phyloP scores from a whole-genome alignment of 2,888 invertebrate species.

The Allygus modestus region DNA sequence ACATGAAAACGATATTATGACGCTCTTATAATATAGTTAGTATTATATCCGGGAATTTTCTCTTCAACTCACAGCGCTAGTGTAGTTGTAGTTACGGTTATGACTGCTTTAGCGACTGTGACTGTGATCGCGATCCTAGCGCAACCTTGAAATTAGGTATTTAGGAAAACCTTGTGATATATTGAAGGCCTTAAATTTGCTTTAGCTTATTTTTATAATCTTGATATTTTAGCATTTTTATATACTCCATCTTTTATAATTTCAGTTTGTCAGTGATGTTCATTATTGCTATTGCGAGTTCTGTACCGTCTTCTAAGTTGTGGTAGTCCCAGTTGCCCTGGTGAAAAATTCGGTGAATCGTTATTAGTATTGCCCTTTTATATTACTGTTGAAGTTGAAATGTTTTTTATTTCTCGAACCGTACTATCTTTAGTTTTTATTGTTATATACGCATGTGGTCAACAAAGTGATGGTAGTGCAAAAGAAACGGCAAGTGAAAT shows the following conservation, averaged over 20 bases:
- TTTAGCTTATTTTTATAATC: not conserved
- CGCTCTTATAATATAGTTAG: not conserved
- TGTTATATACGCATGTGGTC: conserved; percentile 18
- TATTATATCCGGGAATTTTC: not conserved
- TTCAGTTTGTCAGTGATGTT: not conserved
- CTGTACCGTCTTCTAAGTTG: not conserved
- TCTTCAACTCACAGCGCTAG: not conserved
- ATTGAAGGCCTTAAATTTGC: not conserved
- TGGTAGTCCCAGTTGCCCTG: conserved; percentile 28
- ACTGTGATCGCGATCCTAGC: not conserved
- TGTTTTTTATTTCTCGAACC: conserved; percentile 22
- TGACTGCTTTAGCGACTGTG: not conserved
- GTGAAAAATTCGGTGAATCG: not conserved
- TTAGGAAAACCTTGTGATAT: conserved; percentile 41
- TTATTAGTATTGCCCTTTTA: not conserved
- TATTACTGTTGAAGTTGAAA: not conserved
- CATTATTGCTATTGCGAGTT: not conserved
- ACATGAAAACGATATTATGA: not conserved
- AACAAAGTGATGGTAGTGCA: conserved; percentile 29
- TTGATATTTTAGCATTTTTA: not conserved
- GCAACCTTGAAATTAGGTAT: conserved; percentile 50
- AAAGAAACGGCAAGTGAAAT: not conserved
- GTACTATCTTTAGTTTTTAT: not conserved
- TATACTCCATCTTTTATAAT: not conserved
- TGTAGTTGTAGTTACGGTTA: conserved; percentile 15